Evolutionary conservation across 2,888 invertebrate species (phyloP), one percentile per base, ranked within the genome.

Genomic region (Macrosoma leucophasiata): DNA sequence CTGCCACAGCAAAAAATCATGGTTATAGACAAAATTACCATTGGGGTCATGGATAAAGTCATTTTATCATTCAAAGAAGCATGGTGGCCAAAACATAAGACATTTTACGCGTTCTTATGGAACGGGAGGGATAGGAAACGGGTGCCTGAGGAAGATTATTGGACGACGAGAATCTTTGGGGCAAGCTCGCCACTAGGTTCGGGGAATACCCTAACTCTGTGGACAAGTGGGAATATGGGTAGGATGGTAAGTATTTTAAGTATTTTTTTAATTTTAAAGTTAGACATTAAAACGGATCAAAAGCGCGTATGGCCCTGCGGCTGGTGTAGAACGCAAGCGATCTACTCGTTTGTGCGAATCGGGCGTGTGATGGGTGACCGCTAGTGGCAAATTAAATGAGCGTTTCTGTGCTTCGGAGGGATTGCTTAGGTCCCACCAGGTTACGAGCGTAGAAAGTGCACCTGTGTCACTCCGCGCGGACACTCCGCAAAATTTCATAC

Each of bases 1-100:
- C 58, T 91, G 14, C 87, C 90, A 0, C 36, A 55, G 7, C 53
- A 59, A 2, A 91, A 91, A 69, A 43, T 75, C 0, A 66, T 69
- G 7, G 82, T 87, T 2, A 89, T 91, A 27, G 52, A 88, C 61
- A 74, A 74, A 11, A 58, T 91, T 18, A 85, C 87, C 0, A 87
- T 90, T 43, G 93, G 92, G 1, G 85, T 86, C 0, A 88, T 90
- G 3, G 86, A 88, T 39, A 94, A 94, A 73, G 86, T 94, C 10
- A 86, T 87, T 32, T 50, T 94, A 1, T 76, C 86, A 29, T 94
- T 91, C 62, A 79, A 89, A 0, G 51, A 74, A 1, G 71, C 73
- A 2, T 91, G 91, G 89, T 91, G 92, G 90, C 74, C 75, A 1
- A 61, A 66, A 6, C 50, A 63, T 58, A 67, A 24, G 46, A 39